Percentiles rank a stretch among this genome's conserved stretches.
Conservation (phyloP, 2,113 vertebrate species). For the Notechis scutatus region DNA sequence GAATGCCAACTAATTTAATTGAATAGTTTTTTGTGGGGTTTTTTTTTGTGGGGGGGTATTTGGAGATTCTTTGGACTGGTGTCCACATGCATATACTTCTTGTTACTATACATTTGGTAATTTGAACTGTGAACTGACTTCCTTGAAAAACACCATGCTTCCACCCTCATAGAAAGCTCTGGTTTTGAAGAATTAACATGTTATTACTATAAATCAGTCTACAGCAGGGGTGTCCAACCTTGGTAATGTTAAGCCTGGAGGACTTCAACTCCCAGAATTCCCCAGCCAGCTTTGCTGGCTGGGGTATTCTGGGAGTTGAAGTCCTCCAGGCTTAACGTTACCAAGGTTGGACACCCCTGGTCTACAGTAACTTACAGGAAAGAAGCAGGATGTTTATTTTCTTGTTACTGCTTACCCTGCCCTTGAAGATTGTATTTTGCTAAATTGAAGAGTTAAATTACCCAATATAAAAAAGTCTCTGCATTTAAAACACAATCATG, state of each 20-base stretch:
- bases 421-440: background rate
- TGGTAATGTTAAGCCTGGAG: no score
- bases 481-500: background rate
- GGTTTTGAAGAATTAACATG: background rate
- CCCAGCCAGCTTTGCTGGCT: no score
- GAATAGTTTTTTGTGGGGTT: no score
- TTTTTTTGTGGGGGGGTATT: background rate
- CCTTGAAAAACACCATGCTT: background rate
- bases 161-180: background rate
- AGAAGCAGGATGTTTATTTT: background rate
- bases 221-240: no score
- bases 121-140: background rate
- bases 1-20: background rate
- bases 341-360: no score
- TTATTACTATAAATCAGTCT: background rate
- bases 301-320: no score
- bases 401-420: background rate
- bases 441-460: background rate
- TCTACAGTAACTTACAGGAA: background rate
- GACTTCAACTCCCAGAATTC: no score
- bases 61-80: background rate
- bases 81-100: background rate
- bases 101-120: background rate
- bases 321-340: no score
- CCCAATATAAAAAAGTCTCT: background rate